Percentiles rank a stretch among this genome's conserved stretches.
phyloP scores from a whole-genome alignment of 2,797 vertebrate genomes.

The Numenius phaeopus region DNA sequence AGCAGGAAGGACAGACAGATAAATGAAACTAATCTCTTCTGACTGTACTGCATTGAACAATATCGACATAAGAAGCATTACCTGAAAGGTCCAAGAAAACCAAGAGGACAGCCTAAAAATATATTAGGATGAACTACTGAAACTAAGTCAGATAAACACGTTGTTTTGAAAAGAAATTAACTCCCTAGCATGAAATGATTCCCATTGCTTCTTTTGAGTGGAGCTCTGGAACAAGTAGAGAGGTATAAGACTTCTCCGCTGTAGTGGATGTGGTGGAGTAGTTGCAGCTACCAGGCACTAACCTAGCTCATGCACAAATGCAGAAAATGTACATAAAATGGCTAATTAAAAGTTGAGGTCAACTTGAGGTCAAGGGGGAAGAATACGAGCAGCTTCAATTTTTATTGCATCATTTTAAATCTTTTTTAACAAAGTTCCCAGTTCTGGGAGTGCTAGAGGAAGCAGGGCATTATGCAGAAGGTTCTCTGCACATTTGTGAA shows the following conservation, averaged over 20 bases:
- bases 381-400: not conserved
- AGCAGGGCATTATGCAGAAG: not conserved
- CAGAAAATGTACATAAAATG: not conserved
- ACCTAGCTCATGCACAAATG: not conserved
- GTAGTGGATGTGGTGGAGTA: not conserved
- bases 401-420: too few species aligned
- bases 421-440: not conserved
- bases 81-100: not conserved
- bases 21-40: not conserved
- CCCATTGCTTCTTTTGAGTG: not conserved
- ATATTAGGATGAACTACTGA: not conserved
- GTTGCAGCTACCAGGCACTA: not conserved
- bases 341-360: not conserved
- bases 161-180: not conserved
- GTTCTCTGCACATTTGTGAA: not conserved
- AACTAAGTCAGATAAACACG: not conserved
- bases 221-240: not conserved
- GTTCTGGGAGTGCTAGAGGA: not conserved
- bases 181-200: not conserved
- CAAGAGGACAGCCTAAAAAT: not conserved
- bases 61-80: not conserved
- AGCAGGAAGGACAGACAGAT: not conserved
- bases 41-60: not conserved
- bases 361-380: not conserved
- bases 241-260: not conserved